Percentiles rank a stretch among this genome's conserved stretches.
These are phyloP conservation scores for Umimayanthus kanabou DNA, from an alignment of 92 coral and sea anemone genomes.

Conservation along the genomic window DNA sequence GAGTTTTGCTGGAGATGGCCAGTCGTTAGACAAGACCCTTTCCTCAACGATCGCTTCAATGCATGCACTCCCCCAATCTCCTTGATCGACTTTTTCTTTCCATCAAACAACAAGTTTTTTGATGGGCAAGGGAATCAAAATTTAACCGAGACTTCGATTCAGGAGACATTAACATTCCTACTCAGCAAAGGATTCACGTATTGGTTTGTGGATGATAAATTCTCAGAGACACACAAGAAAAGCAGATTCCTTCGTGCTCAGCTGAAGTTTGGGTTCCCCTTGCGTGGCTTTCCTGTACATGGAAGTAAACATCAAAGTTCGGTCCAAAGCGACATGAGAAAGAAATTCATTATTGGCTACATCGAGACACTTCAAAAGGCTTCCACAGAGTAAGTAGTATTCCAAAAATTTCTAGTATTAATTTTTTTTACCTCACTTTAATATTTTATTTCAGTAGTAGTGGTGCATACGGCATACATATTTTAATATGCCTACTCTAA, in stretches of 20 bases:
- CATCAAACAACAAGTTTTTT: constrained; percentile 47
- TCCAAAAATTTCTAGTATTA: background rate
- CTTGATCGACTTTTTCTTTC: constrained; percentile 80
- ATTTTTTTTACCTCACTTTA: background rate
- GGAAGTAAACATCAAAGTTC: background rate
- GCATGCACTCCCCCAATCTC: constrained; percentile 89
- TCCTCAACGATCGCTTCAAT: constrained; percentile 53
- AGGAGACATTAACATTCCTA: constrained; percentile 59
- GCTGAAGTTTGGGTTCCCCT: constrained; percentile 82
- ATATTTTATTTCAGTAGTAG: background rate
- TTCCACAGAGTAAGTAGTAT: constrained; percentile 79
- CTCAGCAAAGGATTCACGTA: constrained; percentile 72
- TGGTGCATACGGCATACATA: background rate
- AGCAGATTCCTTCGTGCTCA: constrained; percentile 89
- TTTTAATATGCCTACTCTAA: too few species aligned
- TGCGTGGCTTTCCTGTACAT: constrained; percentile 47
- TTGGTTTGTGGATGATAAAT: constrained; percentile 84
- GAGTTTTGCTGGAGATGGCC: constrained; percentile 84
- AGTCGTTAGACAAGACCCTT: constrained; percentile 52
- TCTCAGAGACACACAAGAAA: constrained; percentile 55
- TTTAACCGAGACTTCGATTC: constrained; percentile 60
- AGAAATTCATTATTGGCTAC: constrained; percentile 56
- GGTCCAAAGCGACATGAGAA: constrained; percentile 42
- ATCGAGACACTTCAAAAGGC: constrained; percentile 51
- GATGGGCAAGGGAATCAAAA: constrained; percentile 48